phyloP scores from a whole-genome alignment of 2,113 vertebrate genomes.

The Promerops cafer region DNA sequence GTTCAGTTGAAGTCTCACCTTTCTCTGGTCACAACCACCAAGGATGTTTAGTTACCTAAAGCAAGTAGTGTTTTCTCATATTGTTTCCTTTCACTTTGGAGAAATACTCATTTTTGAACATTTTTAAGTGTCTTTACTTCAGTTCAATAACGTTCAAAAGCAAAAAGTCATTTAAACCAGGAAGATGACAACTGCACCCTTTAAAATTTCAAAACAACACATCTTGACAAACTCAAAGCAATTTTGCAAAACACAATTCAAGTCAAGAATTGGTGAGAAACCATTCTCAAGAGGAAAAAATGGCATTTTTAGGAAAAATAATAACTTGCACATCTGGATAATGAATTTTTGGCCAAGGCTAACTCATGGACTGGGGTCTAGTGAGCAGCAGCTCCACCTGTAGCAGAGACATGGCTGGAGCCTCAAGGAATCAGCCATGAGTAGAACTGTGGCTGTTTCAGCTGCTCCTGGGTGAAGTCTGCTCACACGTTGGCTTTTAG shows the following conservation, averaged over 20 bases:
- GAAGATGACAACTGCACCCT: neutral
- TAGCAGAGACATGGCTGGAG: neutral
- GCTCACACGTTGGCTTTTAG: neutral
- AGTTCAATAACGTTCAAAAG: neutral
- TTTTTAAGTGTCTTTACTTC: neutral
- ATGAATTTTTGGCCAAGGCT: neutral
- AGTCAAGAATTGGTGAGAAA: neutral
- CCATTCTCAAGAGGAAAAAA: neutral
- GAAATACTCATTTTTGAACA: neutral
- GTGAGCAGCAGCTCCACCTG: neutral
- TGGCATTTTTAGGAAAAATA: neutral
- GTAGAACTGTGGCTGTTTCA: neutral
- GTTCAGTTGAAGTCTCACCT: neutral
- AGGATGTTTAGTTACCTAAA: neutral
- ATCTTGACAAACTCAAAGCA: neutral
- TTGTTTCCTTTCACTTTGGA: neutral
- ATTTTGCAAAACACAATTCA: neutral
- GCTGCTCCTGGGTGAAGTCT: neutral
- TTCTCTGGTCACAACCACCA: neutral
- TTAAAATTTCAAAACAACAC: neutral
- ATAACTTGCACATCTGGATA: neutral
- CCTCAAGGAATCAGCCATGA: neutral
- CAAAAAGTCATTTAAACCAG: neutral
- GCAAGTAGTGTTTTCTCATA: neutral
- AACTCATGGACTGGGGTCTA: neutral